Evolutionary conservation across 2,888 invertebrate genomes (phyloP), one percentile per base, ranked within the genome.

Genomic region (Oligia fasciuncula): DNA sequence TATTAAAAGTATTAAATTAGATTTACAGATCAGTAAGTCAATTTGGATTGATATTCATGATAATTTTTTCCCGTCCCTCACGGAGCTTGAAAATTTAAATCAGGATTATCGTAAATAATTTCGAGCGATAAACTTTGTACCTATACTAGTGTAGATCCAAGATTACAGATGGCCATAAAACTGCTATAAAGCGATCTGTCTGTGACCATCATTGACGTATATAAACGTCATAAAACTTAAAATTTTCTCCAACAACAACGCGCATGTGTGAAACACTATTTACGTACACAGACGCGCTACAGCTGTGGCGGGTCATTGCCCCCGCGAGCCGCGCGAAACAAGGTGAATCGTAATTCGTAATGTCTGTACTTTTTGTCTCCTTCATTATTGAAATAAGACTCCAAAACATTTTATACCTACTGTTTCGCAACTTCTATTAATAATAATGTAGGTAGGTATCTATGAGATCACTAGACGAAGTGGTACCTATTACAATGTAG

Each of bases 271-370:
- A 82, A 88, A 86, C 90, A 92, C 92, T 94, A 94, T 94, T 94
- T 94, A 93, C 92, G 92, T 91, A 92, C 88, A 83, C 88, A 79
- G 85, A 84, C 87, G 85, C 89, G 88, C 87, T 90, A 94, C 96
- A 96, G 96, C 96, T 96, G 96, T 93, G 94, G 80, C 90, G 90
- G 96, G 96, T 96, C 95, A 92, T 89, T 94, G 95, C 89, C 93
- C 95, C 90, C 93, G 93, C 90, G 90, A 88, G 90, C 83, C 92
- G 93, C 93, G 94, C 94, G 93, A 95, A 96, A 95, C 95, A 95
- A 96, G 95, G 96, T 96, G 95, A 96, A 95, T 94, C 93, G 94
- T 91, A 91, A 91, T 90, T 94, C 93, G 94, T 91, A 91, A 91
- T 90, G 90, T 89, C 89, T 87, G 85, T 84, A 92, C 91, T 93